These are phyloP conservation scores for Cryptomyrus ogoouensis DNA, from an alignment of 2,113 vertebrate species.

Conservation along the genomic window DNA sequence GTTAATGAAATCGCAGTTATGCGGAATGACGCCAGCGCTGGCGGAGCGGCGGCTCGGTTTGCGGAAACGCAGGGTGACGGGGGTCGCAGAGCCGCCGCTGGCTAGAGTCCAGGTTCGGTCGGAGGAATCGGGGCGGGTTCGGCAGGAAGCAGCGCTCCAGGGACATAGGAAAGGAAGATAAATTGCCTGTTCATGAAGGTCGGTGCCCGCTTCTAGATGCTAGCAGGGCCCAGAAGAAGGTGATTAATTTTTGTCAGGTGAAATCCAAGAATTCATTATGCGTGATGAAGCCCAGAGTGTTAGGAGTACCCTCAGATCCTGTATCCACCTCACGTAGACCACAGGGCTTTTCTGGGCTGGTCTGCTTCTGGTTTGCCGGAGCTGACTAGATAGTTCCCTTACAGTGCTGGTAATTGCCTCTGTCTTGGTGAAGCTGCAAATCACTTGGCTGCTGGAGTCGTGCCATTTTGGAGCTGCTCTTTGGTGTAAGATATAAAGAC, in stretches of 20 bases:
- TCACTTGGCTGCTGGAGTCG: slow-evolving; percentile 45
- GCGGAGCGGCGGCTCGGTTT: background rate
- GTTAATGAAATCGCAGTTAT: slow-evolving; percentile 17
- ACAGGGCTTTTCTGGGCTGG: background rate
- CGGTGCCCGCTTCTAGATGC: slow-evolving; percentile 48
- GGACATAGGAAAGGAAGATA: slow-evolving; percentile 61
- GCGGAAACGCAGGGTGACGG: background rate
- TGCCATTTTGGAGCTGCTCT: slow-evolving; percentile 51
- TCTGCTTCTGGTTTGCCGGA: slow-evolving; percentile 14
- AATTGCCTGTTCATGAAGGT: slow-evolving; percentile 57
- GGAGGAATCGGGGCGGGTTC: slow-evolving; percentile 47
- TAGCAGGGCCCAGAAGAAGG: slow-evolving; percentile 44
- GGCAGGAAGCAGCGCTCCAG: slow-evolving; percentile 44
- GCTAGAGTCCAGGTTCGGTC: slow-evolving; percentile 48
- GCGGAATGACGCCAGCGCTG: background rate
- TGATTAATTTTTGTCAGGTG: slow-evolving; percentile 67
- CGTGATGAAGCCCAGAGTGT: slow-evolving; percentile 33
- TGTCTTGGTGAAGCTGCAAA: slow-evolving; percentile 48
- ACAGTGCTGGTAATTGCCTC: slow-evolving; percentile 51
- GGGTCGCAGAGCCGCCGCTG: slow-evolving; percentile 34
- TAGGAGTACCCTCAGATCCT: background rate
- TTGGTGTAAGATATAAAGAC: slow-evolving; percentile 23
- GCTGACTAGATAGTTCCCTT: slow-evolving; percentile 51
- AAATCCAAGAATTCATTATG: slow-evolving; percentile 56
- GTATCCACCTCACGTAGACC: background rate